These are phyloP conservation scores for Dermatemys mawii DNA, from an alignment of 2,113 vertebrate genomes.

Conservation along the genomic window DNA sequence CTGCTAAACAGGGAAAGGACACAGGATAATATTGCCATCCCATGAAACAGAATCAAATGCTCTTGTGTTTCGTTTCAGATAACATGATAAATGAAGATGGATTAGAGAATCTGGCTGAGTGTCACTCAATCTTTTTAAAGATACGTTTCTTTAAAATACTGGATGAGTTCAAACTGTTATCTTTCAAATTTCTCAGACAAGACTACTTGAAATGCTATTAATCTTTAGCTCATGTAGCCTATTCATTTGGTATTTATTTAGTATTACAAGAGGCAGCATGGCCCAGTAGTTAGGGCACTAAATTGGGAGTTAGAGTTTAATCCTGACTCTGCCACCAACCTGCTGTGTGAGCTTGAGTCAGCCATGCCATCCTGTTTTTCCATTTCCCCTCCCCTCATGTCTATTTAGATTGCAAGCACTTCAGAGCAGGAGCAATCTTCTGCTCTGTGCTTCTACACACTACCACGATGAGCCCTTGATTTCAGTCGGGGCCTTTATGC, in stretches of 20 bases:
- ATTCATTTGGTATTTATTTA: not conserved
- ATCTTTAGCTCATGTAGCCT: not conserved
- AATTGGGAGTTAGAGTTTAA: not conserved
- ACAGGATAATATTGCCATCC: not conserved
- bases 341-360: not conserved
- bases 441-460: not conserved
- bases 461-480: not conserved
- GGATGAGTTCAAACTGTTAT: not conserved
- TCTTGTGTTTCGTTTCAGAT: not conserved
- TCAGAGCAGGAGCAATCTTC: not conserved
- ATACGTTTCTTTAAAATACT: not conserved
- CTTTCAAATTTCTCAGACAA: constrained; percentile 12
- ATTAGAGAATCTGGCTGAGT: not conserved
- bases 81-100: not conserved
- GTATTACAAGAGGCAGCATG: not conserved
- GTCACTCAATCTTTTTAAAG: not conserved
- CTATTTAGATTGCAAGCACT: not conserved
- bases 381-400: not conserved
- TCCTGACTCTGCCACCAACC: accelerated
- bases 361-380: not conserved
- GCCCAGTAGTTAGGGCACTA: not conserved
- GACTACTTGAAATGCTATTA: constrained; percentile 1
- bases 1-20: constrained; percentile 21
- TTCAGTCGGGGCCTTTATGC: not conserved
- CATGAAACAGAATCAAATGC: not conserved